phyloP scores from a whole-genome alignment of 2,797 vertebrate species.

The Phrynocephalus forsythii region DNA sequence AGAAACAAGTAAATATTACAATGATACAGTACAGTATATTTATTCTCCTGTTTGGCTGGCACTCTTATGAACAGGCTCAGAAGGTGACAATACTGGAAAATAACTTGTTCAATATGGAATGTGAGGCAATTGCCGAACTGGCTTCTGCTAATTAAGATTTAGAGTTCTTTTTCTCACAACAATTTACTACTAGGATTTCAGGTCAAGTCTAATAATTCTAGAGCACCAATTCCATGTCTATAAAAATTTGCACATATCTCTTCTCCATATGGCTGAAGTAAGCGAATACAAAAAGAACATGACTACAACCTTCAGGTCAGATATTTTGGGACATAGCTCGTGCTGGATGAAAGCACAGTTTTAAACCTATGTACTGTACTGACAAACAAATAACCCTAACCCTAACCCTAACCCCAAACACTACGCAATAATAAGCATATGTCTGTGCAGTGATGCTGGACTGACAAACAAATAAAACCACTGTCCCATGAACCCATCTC shows the following conservation, averaged over 20 bases:
- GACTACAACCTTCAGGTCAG: not conserved
- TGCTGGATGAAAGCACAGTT: constrained; percentile 5
- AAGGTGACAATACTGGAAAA: not conserved
- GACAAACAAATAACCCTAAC: not conserved
- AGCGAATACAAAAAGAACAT: not conserved
- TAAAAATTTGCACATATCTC: not conserved
- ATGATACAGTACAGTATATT: not conserved
- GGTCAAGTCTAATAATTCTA: not conserved
- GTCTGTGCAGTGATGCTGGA: too few species aligned
- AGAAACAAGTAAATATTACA: not conserved
- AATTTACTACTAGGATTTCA: not conserved
- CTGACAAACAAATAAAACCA: too few species aligned
- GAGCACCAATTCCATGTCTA: not conserved
- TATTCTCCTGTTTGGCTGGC: not conserved
- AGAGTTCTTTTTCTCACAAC: not conserved
- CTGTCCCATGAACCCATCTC: too few species aligned
- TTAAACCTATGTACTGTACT: not conserved
- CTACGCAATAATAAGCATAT: too few species aligned
- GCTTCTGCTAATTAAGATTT: not conserved
- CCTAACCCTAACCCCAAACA: too few species aligned
- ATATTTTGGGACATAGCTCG: not conserved
- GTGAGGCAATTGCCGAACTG: not conserved
- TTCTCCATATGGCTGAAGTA: not conserved
- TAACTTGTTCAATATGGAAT: not conserved
- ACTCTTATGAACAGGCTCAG: not conserved